Evolutionary conservation across 2,888 invertebrate species (phyloP), one percentile per base, ranked within the genome.

Genomic region (Pyralis farinalis): DNA sequence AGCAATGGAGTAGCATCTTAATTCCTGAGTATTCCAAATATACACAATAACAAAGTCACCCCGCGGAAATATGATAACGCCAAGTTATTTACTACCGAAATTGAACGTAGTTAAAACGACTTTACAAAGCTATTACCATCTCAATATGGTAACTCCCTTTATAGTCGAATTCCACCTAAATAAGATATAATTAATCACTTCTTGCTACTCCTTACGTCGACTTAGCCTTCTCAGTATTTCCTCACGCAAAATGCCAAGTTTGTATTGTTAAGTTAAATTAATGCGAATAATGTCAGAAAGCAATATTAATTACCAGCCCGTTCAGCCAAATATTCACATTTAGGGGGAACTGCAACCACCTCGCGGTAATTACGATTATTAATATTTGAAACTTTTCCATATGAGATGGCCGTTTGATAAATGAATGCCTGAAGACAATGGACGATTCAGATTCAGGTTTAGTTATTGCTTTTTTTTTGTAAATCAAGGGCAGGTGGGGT

Each of bases 191-290:
- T 63, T 58, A 58, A 63, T 63, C 55, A 63, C 53, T 50, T 53
- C 45, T 52, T 52, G 47, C 28, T 30, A 34, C 49, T 49, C 45
- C 49, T 51, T 49, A 45, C 48, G 40, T 43, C 54, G 53, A 51
- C 51, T 52, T 42, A 47, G 44, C 44, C 50, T 44, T 49, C 49
- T 49, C 42, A 38, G 12, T 34, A 62, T 66, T 72, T 65, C 70
- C 67, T 64, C 67, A 62, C 62, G 65, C 63, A 64, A 71, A 71
- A 72, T 53, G 69, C 67, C 67, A 68, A 64, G 56, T 65, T 68
- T 66, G 71, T 75, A 77, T 78, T 79, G 78, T 79, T 73, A 71
- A 73, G 71, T 72, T 66, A 71, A 79, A 82, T 81, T 78, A 76
- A 81, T 78, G 77, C 54, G 65, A 61, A 63, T 61, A 54, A 69